Evolutionary conservation across 2,113 vertebrate species (phyloP), one percentile per base, ranked within the genome.

Genomic region (Tapirus terrestris): DNA sequence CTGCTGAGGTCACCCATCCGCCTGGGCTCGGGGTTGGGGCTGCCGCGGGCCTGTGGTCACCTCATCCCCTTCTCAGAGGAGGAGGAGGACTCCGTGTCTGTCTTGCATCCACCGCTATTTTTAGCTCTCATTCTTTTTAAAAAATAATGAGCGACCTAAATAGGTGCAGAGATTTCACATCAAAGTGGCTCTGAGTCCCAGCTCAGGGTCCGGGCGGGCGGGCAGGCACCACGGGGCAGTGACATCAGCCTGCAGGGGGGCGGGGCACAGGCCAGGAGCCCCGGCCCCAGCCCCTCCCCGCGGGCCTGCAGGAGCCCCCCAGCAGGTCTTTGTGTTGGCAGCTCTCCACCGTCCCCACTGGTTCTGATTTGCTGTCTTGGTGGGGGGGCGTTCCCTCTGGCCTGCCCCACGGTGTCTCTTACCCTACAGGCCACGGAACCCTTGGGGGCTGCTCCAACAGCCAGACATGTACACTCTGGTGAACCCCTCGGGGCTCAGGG

Each of bases 51-150:
- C 48, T 10, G 48, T 11, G 48, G 11, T 8, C 48, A 11, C 48
- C 48, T 48, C 48, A 2, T 11, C 23, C 5, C 60, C 27, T 68
- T 51, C 36, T 5, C 14, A 33, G 72, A 33, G 88, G 61, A 11
- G 18, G n/a, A 21, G 8, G 11, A 36, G 63, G 85, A 45, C 58
- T 6, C 11, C n/a, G n/a, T n/a, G 6, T 86, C 63, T 81, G 51
- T 67, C n/a, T 86, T 33, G 83, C 33, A 6, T 16, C 16, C 0
- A 6, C 51, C 0, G 18, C 94, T 96, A 92, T 97, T 96, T 96
- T 93, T 95, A 92, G 90, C 18, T 25, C 70, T 73, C 4, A 13
- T 31, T 84, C 82, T 96, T 94, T 53, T 92, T 76, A 94, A 97
- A 88, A 94, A 91, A 68, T 96, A 82, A 96, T 67, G 72, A 97